A percentile compares a stretch with the other conserved stretches of the same genome.
phyloP scores from a whole-genome alignment of 2,113 vertebrate genomes.

The Pungitius pungitius region DNA sequence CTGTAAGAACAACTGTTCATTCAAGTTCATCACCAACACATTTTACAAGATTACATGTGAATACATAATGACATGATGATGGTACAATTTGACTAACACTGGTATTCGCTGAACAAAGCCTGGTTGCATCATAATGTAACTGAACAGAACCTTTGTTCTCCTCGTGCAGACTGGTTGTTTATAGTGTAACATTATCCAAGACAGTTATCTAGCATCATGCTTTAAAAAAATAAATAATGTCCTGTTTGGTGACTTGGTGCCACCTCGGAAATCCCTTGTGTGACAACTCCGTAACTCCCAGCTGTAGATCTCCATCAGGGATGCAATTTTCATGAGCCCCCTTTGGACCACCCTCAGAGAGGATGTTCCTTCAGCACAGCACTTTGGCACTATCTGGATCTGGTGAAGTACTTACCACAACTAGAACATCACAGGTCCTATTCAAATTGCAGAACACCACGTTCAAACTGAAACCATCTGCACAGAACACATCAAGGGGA shows the following conservation, averaged over 20 bases:
- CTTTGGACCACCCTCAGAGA: constrained; percentile 60
- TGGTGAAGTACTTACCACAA: constrained; percentile 51
- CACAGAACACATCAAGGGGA: constrained; percentile 21
- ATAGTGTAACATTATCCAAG: no score
- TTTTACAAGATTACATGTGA: no score
- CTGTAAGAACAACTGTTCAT: no score
- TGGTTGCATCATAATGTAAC: no score
- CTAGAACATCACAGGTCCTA: constrained; percentile 62
- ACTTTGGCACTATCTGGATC: constrained; percentile 56
- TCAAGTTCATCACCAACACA: no score
- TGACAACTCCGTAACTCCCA: constrained; percentile 20
- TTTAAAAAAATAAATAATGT: background rate
- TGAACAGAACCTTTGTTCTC: no score
- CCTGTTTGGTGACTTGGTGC: constrained; percentile 2
- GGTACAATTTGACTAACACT: no score
- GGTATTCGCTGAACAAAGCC: no score
- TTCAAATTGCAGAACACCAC: constrained; percentile 44
- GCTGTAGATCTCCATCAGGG: constrained; percentile 29
- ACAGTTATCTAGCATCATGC: background rate
- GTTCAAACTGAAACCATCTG: constrained; percentile 73
- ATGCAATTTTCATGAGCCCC: constrained; percentile 18
- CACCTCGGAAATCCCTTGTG: constrained; percentile 23
- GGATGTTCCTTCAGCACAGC: constrained; percentile 42
- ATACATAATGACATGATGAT: no score
- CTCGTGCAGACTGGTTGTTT: no score